Evolutionary conservation across 1,140 invertebrate genomes (phyloP), one percentile per base, ranked within the genome.

Genomic region (Camponotus floridanus): DNA sequence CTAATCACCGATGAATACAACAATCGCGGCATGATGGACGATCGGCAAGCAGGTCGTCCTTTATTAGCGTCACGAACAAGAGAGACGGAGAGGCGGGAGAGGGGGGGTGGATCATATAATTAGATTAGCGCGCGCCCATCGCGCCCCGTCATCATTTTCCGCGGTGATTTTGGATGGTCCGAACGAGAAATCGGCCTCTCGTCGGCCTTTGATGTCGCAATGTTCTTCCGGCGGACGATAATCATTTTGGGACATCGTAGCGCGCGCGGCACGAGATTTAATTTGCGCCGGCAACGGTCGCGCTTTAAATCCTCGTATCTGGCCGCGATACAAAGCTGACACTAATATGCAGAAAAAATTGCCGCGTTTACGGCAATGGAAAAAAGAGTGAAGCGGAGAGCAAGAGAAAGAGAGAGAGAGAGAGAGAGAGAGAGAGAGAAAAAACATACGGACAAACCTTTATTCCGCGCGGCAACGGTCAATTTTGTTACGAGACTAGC

Each of bases 1-100:
- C 87, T 92, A 91, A 91, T 92, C 91, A 91, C 90, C 88, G 86
- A 89, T 85, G 88, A 92, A 92, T 91, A 86, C 89, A 92, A 91
- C 91, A 90, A 91, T 92, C 89, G 81, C 74, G 18, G 87, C 76
- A 87, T 91, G 88, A 92, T 92, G 90, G 91, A 92, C 88, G 88
- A 90, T 90, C 88, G 79, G 87, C 87, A 89, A 86, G 85, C 78
- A 90, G 45, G 48, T 80, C 59, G 83, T 86, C 90, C 90, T 89
- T 91, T 91, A 91, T 91, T 91, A 91, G 87, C 89, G 76, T 70
- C 62, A 65, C 79, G 70, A 21, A 13, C 9, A 48, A 21, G 31
- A 31, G 45, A 8, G 74, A 13, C 21, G 18, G 7, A 11, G 31
- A 13, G 13, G 7, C 26, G 39, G 39, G 11, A 33, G 18, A 6